phyloP scores from a whole-genome alignment of 2,113 vertebrate genomes.

The Centropristis striata region DNA sequence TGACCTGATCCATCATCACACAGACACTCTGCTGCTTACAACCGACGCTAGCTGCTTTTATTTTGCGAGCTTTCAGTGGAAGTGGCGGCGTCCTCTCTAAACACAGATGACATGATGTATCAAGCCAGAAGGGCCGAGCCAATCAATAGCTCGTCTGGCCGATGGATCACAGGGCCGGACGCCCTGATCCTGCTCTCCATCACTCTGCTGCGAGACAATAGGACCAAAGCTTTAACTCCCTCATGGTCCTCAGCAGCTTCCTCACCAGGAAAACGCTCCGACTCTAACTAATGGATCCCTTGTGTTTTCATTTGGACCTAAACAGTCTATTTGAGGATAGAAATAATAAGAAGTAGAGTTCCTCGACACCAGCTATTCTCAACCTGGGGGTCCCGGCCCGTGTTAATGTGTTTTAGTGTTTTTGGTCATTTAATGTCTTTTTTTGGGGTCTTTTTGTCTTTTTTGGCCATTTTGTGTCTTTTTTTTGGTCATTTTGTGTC shows the following conservation, averaged over 20 bases:
- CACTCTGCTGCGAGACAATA: slow-evolving; percentile 63
- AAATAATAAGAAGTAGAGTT: no score
- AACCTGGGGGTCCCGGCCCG: no score
- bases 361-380: no score
- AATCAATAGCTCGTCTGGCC: slow-evolving; percentile 79
- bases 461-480: no score
- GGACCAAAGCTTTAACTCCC: slow-evolving; percentile 63
- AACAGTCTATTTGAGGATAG: neutral
- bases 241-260: neutral
- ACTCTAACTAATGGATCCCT: neutral
- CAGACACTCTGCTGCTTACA: slow-evolving; percentile 28
- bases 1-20: slow-evolving; percentile 76
- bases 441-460: no score
- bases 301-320: slow-evolving; percentile 2
- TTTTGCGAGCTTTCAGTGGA: slow-evolving; percentile 70
- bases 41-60: slow-evolving; percentile 54
- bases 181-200: slow-evolving; percentile 78
- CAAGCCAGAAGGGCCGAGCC: slow-evolving; percentile 65
- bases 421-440: no score
- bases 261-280: neutral
- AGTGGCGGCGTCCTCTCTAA: slow-evolving; percentile 71
- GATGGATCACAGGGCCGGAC: slow-evolving; percentile 74
- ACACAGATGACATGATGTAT: slow-evolving; percentile 81
- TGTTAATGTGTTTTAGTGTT: no score
- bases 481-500: no score